phyloP scores from a whole-genome alignment of 2,888 invertebrate species.

The Dermolepida albohirtum region DNA sequence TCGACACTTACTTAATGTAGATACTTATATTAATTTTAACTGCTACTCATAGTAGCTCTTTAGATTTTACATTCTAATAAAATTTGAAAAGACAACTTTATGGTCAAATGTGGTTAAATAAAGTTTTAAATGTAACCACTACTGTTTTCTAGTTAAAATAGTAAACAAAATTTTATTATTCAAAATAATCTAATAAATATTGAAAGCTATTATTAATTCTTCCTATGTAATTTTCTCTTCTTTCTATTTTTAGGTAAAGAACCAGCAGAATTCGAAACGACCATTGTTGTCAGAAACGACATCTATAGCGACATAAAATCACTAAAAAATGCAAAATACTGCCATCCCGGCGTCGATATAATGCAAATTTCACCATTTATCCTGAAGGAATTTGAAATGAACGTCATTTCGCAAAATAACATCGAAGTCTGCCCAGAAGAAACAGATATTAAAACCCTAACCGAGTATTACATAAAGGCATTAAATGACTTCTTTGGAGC shows the following conservation, averaged over 20 bases:
- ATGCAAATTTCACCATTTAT: slow-evolving; percentile 72
- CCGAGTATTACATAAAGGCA: slow-evolving; percentile 72
- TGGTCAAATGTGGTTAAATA: too few relatives aligned
- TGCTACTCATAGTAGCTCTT: too few relatives aligned
- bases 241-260: slow-evolving; percentile 46
- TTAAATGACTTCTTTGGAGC: slow-evolving; percentile 74
- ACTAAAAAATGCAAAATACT: slow-evolving; percentile 69
- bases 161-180: too few relatives aligned
- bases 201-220: not conserved
- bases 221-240: not conserved
- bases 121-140: too few relatives aligned
- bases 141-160: too few relatives aligned
- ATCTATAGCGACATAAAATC: slow-evolving; percentile 63
- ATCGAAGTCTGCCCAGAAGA: slow-evolving; percentile 37
- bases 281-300: slow-evolving; percentile 68
- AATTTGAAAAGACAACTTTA: too few relatives aligned
- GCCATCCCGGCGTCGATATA: slow-evolving; percentile 76
- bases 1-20: too few relatives aligned
- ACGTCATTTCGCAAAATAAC: slow-evolving; percentile 51
- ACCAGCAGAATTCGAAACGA: slow-evolving; percentile 68
- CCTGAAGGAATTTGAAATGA: slow-evolving; percentile 70
- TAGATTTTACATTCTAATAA: too few relatives aligned
- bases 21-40: too few relatives aligned
- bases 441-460: slow-evolving; percentile 53
- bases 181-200: too few relatives aligned